Conservation (phyloP, 2,888 invertebrate species). For the Drosophila limbata region DNA sequence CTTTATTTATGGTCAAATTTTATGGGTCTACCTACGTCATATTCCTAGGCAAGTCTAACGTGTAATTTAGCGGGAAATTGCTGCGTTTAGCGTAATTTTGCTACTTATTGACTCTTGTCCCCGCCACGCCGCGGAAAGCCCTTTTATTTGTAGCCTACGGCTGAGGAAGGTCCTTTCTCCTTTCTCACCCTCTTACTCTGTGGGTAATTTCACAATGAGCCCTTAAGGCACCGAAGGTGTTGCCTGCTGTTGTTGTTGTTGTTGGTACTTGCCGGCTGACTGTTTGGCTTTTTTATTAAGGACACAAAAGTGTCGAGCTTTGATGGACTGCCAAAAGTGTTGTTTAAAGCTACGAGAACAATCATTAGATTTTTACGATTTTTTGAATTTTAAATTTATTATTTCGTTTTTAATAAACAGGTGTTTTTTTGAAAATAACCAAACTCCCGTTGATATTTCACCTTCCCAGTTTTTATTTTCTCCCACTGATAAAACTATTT, state of each 20-base stretch:
- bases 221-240: slow-evolving; percentile 45
- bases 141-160: slow-evolving; percentile 56
- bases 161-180: slow-evolving; percentile 43
- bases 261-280: slow-evolving; percentile 24
- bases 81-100: slow-evolving; percentile 79
- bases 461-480: too few relatives aligned
- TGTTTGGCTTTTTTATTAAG: slow-evolving; percentile 34
- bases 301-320: slow-evolving; percentile 62
- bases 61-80: slow-evolving; percentile 76
- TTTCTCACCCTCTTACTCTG: slow-evolving; percentile 4
- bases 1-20: slow-evolving; percentile 65
- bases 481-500: background rate
- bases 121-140: slow-evolving; percentile 30
- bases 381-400: too few relatives aligned
- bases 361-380: too few relatives aligned
- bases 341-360: too few relatives aligned
- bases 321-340: slow-evolving; percentile 59
- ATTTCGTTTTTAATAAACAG: background rate
- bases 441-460: too few relatives aligned
- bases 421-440: background rate
- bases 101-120: slow-evolving; percentile 78
- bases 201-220: slow-evolving; percentile 24
- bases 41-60: slow-evolving; percentile 26
- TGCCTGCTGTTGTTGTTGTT: slow-evolving; percentile 32
- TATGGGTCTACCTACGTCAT: slow-evolving; percentile 44